A percentile compares a stretch with the other conserved stretches of the same genome.
Conservation (phyloP, 1,140 invertebrate genomes). For the Rhizoglyphus robini region DNA sequence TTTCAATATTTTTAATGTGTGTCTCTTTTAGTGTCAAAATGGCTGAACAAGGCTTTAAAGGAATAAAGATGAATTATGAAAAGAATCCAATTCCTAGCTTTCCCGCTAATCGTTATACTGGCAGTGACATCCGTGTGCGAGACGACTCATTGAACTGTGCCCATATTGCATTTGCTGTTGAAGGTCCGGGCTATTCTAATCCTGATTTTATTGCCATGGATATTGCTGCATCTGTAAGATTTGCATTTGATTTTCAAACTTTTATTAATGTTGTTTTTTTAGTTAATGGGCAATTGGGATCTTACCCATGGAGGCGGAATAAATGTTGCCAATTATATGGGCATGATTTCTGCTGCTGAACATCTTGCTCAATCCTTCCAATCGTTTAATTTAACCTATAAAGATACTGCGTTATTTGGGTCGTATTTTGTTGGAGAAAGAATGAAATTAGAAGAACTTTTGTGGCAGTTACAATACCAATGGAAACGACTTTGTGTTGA, state of each 20-base stretch:
- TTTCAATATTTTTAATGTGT: neutral
- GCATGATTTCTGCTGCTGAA: slow-evolving; percentile 49
- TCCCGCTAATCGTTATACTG: slow-evolving; percentile 71
- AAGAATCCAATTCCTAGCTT: slow-evolving; percentile 40
- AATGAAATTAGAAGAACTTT: slow-evolving; percentile 49
- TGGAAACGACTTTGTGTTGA: slow-evolving; percentile 87
- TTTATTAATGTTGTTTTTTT: neutral
- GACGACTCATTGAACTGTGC: slow-evolving; percentile 89
- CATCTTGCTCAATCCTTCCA: slow-evolving; percentile 84
- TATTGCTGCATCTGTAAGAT: slow-evolving; percentile 77
- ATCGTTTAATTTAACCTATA: slow-evolving; percentile 98
- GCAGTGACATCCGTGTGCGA: slow-evolving; percentile 73
- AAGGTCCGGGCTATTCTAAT: slow-evolving; percentile 86
- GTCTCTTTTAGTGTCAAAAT: slow-evolving; percentile 51
- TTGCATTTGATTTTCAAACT: neutral
- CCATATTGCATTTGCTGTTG: slow-evolving; percentile 87
- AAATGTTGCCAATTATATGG: slow-evolving; percentile 70
- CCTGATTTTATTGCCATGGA: slow-evolving; percentile 94
- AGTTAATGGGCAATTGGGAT: slow-evolving; percentile 42
- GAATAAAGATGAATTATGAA: slow-evolving; percentile 43
- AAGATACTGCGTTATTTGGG: slow-evolving; percentile 95
- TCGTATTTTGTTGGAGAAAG: slow-evolving; percentile 86
- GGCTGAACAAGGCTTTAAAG: slow-evolving; percentile 67
- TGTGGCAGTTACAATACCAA: slow-evolving; percentile 60
- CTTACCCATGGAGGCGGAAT: slow-evolving; percentile 73